Base-by-base conservation (phyloP, 2,113 vertebrate genomes). In the Thomomys bottae region DNA sequence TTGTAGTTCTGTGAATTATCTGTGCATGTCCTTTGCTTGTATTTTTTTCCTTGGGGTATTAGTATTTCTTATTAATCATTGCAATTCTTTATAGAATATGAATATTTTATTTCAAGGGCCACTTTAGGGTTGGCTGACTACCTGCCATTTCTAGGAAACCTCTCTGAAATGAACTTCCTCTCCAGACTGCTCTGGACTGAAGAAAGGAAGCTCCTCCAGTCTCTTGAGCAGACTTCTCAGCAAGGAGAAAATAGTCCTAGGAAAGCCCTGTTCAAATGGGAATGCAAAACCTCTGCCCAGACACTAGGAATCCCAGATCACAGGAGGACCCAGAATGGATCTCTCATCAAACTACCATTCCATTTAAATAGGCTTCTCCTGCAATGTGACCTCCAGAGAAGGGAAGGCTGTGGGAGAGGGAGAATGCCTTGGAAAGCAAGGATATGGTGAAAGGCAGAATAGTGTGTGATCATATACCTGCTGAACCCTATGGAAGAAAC, bases 61-160 rank as follows among this genome's bases (percentile, higher is more conserved):
- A 78, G 15, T 30, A 49, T 79, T 91, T 89, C 91, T 89, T 73
- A 61, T 20, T 40, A 42, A 75, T 80, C 59, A 86, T 66, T 92
- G 68, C 3, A 49, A 71, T 87, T 85, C 57, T 79, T 86, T 87
- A 40, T 11, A 42, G 18, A 82, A 78, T 63, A 59, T 38, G 34
- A 10, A 14, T 36, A 79, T 84, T 92, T 91, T 61, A 90, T 78
- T 88, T 88, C 93, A 92, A 95, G 76, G 67, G 68, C 34, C 76
- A 77, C 61, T 83, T 88, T 36, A 82, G 67, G 38, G 34, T 8
- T 88, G 89, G 79, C 49, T 87, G 66, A 45, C 71, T 78, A 73
- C 24, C 49, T 59, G 45, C 14, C 12, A 2, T 64, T 82, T 81
- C 66, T 34, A 57, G 61, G 59, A 34, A 84, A 91, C 83, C 59